Evolutionary conservation across 2,888 invertebrate species (phyloP).

Genomic region (Plagiodera versicolora): DNA sequence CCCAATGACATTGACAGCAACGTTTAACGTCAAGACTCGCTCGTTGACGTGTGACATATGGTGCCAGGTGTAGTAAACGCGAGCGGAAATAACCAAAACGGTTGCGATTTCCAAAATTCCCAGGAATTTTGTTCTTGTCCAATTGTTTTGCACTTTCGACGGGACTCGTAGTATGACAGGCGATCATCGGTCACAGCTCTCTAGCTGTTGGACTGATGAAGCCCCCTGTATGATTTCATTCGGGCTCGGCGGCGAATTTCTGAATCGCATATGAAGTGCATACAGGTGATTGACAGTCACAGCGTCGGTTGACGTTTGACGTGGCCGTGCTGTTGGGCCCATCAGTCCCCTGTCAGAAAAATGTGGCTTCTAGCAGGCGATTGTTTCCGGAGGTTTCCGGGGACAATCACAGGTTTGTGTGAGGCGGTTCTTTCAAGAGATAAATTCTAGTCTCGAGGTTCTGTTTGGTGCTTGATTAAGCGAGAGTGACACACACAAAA

Average conservation of each 20-base stretch:
- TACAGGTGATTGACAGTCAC: constrained; percentile 51
- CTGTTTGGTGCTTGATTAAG: neutral
- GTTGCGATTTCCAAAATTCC: neutral
- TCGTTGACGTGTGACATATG: neutral
- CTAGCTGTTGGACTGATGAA: constrained; percentile 47
- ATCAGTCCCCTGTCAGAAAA: constrained; percentile 61
- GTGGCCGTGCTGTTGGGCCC: constrained; percentile 56
- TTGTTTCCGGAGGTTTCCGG: constrained; percentile 39
- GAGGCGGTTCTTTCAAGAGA: neutral
- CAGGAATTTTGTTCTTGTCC: neutral
- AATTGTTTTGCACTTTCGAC: constrained; percentile 21
- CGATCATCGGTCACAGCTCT: constrained; percentile 42
- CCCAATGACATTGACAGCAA: too few species aligned
- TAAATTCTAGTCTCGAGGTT: neutral
- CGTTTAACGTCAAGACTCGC: too few species aligned
- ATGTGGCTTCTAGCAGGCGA: constrained; percentile 54
- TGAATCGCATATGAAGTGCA: constrained; percentile 31
- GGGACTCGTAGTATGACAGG: constrained; percentile 43
- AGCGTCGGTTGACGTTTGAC: constrained; percentile 40
- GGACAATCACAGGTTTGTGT: constrained; percentile 41
- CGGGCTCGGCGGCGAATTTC: constrained; percentile 18
- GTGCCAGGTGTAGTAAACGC: neutral
- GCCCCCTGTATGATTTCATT: constrained; percentile 43
- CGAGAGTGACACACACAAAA: too few species aligned
- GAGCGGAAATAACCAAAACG: neutral